Base-by-base conservation (phyloP, 1,140 invertebrate genomes). In the Drosophila sp. region DNA sequence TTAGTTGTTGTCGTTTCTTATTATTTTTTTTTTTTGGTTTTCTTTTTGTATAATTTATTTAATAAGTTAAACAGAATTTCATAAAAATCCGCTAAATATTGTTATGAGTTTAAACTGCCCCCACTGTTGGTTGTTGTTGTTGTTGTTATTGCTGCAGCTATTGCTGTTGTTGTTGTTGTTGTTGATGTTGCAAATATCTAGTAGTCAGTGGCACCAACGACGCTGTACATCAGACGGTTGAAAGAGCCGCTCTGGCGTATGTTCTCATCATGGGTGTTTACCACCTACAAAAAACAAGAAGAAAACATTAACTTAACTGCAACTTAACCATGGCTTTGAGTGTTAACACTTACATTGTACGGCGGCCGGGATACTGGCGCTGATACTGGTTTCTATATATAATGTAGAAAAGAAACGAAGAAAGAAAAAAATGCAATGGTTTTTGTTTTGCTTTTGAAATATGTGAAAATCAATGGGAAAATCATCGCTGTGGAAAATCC, bases 201-300 rank as follows among this genome's bases (percentile, higher is more conserved):
- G 91, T 95, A 96, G 81, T 96, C 95, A 67, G 94, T 95, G 93
- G 96, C 95, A 71, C 95, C 96, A 86, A 97, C 93, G 67, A 97
- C 96, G 93, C 96, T 95, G 93, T 96, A 95, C 97, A 98, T 98
- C 83, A 98, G 95, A 90, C 96, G 95, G 92, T 96, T 97, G 94
- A 98, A 98, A 70, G 96, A 97, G 92, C 96, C 95, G 91, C 97
- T 98, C 92, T 98, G 97, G 82, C 97, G 96, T 90, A 98, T 98
- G 79, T 95, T 95, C 84, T 97, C 96, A 85, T 95, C 94, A 61
- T 94, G 78, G 63, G 89, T 76, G 73, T 92, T 92, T 90, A 92
- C 91, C 90, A 89, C 91, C 91, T 92, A 67, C 55, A 10, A 17
- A 6, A 29, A 30, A 23, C n/a, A 41, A 0, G 38, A 30, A 4